Evolutionary conservation across 2,888 invertebrate species (phyloP), one percentile per base, ranked within the genome.

Genomic region (Dermolepida albohirtum): DNA sequence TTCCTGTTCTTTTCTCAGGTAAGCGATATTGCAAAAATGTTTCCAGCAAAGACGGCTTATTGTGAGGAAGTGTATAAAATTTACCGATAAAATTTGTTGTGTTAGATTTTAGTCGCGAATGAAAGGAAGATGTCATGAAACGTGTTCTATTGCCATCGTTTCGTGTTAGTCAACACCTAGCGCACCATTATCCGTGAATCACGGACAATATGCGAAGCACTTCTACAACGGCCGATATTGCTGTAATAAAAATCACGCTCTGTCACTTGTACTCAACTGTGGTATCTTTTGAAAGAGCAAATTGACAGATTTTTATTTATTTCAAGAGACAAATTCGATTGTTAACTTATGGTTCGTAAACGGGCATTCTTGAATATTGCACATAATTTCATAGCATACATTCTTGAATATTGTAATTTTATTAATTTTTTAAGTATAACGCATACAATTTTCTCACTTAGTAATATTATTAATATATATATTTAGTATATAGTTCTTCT

Each of bases 81-180:
- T 34, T 39, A 10, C 50, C 39, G 59, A 59, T 47, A 59, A 66
- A 57, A 66, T 51, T 47, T 57, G 55, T 39, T 47, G 50, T 27
- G 57, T 66, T 57, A 40, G 49, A 57, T 66, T 57, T 43, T 43
- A 50, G 39, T 64, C 52, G 40, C 14, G 22, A 47, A 55, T 44
- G 49, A 49, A 57, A 17, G 44, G 40, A 57, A 66, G 66, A 66
- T 41, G 52, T 34, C 43, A 43, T 22, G 59, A 39, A 76, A 78
- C 79, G 79, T 79, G 79, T 76, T 76, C 74, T 77, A 79, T 79
- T 79, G 78, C 76, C 79, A 77, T 79, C 79, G 69, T 79, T 78
- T 73, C 70, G 74, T 69, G 74, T 71, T 69, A 71, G 74, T 68
- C 72, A 73, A 70, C 70, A 74, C 76, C 75, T 76, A 73, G 70